These are phyloP conservation scores for Cheumatopsyche charites DNA, from an alignment of 1,140 invertebrate species.

Conservation along the genomic window DNA sequence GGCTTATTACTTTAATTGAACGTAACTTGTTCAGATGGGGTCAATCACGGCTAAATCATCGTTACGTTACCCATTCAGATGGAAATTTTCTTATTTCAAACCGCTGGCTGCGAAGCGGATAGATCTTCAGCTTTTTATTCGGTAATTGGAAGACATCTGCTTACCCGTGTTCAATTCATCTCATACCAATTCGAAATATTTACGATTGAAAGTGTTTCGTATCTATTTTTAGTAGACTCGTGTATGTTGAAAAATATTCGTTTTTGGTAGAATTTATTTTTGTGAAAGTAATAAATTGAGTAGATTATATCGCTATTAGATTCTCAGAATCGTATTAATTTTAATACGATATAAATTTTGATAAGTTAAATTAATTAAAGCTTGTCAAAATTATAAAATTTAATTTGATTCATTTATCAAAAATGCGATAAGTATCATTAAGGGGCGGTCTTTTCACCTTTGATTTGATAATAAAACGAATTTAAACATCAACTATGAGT, in stretches of 20 bases:
- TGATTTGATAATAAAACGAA: too few species aligned
- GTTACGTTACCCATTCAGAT: constrained; percentile 43
- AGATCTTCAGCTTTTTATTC: constrained; percentile 33
- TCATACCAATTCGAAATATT: not conserved
- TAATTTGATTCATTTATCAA: too few species aligned
- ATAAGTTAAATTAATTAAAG: too few species aligned
- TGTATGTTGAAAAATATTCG: not conserved
- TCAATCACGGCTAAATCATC: constrained; percentile 46
- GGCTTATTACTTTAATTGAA: constrained; percentile 47
- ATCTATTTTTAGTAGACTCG: not conserved
- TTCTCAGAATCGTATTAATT: too few species aligned
- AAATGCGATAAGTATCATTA: too few species aligned
- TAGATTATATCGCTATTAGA: too few species aligned
- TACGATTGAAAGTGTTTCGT: not conserved
- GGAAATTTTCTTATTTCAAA: constrained; percentile 42
- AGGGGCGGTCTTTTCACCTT: too few species aligned
- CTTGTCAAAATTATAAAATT: too few species aligned
- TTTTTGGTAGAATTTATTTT: not conserved
- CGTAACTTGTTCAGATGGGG: constrained; percentile 36
- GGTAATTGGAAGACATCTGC: constrained; percentile 23
- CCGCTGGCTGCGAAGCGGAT: constrained; percentile 12
- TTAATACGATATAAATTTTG: too few species aligned
- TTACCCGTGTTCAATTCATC: too few species aligned
- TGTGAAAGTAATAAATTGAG: not conserved
- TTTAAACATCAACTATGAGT: too few species aligned